A percentile compares a stretch with the other conserved stretches of the same genome.
Conservation (phyloP, 1,140 invertebrate species). For the Dreissena polymorpha region DNA sequence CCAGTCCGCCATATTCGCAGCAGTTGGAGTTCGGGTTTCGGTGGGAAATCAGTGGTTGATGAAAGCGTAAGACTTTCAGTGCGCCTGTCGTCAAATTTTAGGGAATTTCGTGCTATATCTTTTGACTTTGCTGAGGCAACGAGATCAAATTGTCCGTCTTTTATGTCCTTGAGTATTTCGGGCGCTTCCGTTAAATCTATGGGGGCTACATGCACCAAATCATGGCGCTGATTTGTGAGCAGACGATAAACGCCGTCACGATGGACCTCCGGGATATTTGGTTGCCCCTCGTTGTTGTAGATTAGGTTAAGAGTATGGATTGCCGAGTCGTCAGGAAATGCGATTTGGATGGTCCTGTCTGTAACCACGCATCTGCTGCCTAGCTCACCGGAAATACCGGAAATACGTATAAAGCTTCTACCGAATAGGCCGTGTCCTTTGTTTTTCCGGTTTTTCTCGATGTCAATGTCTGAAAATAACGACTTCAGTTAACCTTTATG, state of each 20-base stretch:
- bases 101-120: background rate
- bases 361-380: constrained; percentile 22
- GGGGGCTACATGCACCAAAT: constrained; percentile 21
- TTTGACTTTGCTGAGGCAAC: constrained; percentile 15
- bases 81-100: background rate
- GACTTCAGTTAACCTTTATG: background rate
- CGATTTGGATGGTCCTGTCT: constrained; percentile 34
- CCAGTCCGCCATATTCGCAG: constrained; percentile 31
- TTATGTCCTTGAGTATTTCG: constrained; percentile 2
- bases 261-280: constrained; percentile 9
- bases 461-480: constrained; percentile 34
- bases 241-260: constrained; percentile 27
- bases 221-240: constrained; percentile 17
- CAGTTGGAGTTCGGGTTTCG: constrained; percentile 25
- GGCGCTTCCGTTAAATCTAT: constrained; percentile 1
- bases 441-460: constrained; percentile 18
- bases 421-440: constrained; percentile 21
- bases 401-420: constrained; percentile 22
- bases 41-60: background rate
- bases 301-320: constrained; percentile 32
- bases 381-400: constrained; percentile 28
- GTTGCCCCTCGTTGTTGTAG: constrained; percentile 26
- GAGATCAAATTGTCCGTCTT: constrained; percentile 42
- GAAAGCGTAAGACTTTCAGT: background rate
- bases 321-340: constrained; percentile 7